Base-by-base conservation (phyloP, 2,797 vertebrate species). In the Phataginus tetradactyla region DNA sequence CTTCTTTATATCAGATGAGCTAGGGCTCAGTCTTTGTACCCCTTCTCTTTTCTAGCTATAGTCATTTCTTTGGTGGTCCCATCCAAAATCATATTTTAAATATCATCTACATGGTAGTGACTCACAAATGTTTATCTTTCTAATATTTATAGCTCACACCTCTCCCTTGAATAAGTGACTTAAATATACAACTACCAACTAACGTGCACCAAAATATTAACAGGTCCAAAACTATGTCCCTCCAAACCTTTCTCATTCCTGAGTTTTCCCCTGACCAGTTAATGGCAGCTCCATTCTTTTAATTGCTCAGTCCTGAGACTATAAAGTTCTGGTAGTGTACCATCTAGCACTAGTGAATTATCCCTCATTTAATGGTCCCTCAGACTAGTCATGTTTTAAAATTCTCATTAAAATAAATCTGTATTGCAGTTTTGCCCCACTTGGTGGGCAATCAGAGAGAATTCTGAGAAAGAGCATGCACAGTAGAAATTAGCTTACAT, bases 51-150 rank as follows among this genome's bases (percentile, higher is more conserved):
- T 80, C 68, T 75, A 71, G 78, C n/a, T 89, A 12, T 90, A 61
- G 32, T 93, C 37, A 93, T 90, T 89, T 23, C 23, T 4, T 94
- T 86, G 20, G 57, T 81, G 68, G n/a, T 84, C 10, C 95, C 51
- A 88, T 90, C 20, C 49, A 90, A 79, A 97, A 71, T 75, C n/a
- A 69, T 94, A 14, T 23, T 72, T 92, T 91, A 94, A 95, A 68
- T 86, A 49, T 14, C 37, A 92, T 74, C 78, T 95, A 90, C 95
- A 86, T 77, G 17, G 39, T 68, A 53, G 20, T 91, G 37, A 90
- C 23, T 80, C 75, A 92, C 13, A 90, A 69, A 91, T 69, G 75
- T 86, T 61, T 74, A 63, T 49, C 57, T 92, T 95, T 90, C 34
- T 77, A 86, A 85, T 88, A 89, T 78, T 90, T 78, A 77, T 79